phyloP scores from a whole-genome alignment of 2,888 invertebrate species.

The Leptopilina myrica region DNA sequence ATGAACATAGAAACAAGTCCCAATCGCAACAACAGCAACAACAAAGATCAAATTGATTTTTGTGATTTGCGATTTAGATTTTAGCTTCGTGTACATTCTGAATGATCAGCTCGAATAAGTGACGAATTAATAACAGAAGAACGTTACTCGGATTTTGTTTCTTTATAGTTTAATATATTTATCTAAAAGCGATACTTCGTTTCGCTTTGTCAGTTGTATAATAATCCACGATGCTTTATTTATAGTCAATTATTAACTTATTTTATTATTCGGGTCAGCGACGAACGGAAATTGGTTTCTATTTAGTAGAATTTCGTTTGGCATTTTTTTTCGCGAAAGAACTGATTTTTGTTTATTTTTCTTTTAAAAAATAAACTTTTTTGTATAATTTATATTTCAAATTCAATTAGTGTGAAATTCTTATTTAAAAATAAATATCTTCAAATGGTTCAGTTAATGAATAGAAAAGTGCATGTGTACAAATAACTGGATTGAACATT shows the following conservation, averaged over 20 bases:
- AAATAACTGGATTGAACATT: not conserved
- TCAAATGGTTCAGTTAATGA: constrained; percentile 5
- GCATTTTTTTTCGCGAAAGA: not conserved
- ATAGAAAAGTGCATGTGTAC: constrained; percentile 31
- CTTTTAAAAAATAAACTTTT: not conserved
- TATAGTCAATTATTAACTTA: constrained; percentile 33
- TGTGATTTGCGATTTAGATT: constrained; percentile 39
- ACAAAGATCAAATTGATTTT: constrained; percentile 66
- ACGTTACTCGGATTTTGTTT: constrained; percentile 54
- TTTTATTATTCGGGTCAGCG: constrained; percentile 25
- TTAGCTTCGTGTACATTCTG: constrained; percentile 70
- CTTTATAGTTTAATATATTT: constrained; percentile 69
- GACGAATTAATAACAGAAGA: constrained; percentile 54
- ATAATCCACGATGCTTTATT: constrained; percentile 19
- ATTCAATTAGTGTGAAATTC: not conserved
- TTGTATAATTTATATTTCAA: not conserved
- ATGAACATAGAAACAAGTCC: constrained; percentile 88
- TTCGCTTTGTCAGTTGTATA: constrained; percentile 51
- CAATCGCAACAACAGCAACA: constrained; percentile 67
- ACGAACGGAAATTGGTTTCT: not conserved
- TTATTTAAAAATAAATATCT: not conserved
- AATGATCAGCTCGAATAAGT: constrained; percentile 49
- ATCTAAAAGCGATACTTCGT: constrained; percentile 64
- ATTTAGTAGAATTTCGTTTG: not conserved
- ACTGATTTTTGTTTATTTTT: not conserved